A percentile compares a stretch with the other conserved stretches of the same genome.
Evolutionary conservation across 1,140 invertebrate species (phyloP).

Genomic region (Orchestia grillus): DNA sequence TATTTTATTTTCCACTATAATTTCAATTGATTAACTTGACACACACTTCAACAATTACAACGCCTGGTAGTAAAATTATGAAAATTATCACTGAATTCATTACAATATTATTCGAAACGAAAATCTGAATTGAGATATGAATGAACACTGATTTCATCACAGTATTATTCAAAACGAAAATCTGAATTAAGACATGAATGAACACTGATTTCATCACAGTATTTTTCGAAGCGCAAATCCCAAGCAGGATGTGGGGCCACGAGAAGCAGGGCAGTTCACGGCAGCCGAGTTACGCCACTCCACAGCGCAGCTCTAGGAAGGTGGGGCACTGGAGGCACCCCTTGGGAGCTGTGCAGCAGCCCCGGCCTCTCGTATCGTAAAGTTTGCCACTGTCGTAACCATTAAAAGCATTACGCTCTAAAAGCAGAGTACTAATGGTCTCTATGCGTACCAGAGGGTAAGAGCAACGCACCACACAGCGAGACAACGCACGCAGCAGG

Average conservation of each 20-base stretch:
- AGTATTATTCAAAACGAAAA: no score
- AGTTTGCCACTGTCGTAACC: not conserved
- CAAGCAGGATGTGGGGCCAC: not conserved
- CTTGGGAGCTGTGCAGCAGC: not conserved
- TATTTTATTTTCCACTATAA: no score
- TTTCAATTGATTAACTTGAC: no score
- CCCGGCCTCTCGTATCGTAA: not conserved
- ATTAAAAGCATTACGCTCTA: not conserved
- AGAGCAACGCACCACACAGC: not conserved
- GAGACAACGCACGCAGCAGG: not conserved
- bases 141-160: no score
- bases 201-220: no score
- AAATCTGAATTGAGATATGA: no score
- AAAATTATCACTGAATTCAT: no score
- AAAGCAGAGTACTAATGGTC: not conserved
- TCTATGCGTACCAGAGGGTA: not conserved
- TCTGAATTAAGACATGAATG: no score
- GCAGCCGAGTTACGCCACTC: not conserved
- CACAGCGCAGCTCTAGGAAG: not conserved
- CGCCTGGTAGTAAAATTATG: no score
- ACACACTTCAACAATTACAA: no score
- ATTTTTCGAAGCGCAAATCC: not conserved
- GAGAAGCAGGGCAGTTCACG: not conserved
- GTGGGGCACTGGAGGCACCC: not conserved
- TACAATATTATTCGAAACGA: no score